Evolutionary conservation across 2,797 vertebrate species (phyloP), one percentile per base, ranked within the genome.

Genomic region (Paedocypris micromegethes): DNA sequence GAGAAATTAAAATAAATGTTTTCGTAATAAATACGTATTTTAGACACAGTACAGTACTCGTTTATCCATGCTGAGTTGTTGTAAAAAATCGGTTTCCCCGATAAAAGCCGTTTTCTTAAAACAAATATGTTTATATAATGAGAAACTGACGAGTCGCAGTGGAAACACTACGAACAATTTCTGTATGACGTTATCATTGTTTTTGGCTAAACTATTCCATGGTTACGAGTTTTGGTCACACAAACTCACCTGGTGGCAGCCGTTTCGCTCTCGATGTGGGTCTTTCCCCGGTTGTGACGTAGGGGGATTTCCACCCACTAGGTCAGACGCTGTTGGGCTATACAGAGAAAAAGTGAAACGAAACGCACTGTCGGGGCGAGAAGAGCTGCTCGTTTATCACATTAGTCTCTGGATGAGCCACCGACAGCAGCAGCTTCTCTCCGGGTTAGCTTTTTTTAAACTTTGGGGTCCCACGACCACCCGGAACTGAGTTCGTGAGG

Each of bases 291-390:
- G 3, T 4, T 41, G 74, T 62, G 73, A 76, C 83, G 82, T 79
- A 51, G 48, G 89, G 90, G 89, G 82, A 85, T 88, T 90, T 88
- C 88, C 87, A 81, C 59, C 4, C n/a, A 7, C 0, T 0, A 37
- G 5, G 50, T 0, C 5, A 77, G 55, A 52, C 68, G 75, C 73
- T 7, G 79, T 72, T 55, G 69, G 6, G 2, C 38, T 2, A 54
- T 6, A 3, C 0, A 39, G 53, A 51, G 46, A 50, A 64, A 6
- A 74, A 73, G 66, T 61, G 65, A 78, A 76, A 74, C 54, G 44
- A 58, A 48, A 4, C 1, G 2, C 3, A 23, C 23, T 23, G 23
- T 23, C 23, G 23, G 38, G 9, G 2, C 3, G 49, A 5, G 53
- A 9, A 55, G 53, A 37, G 70, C 52, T 50, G 43, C 5, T 9